Evolutionary conservation across 2,113 vertebrate genomes (phyloP).

Genomic region (Prietella phreatophila): DNA sequence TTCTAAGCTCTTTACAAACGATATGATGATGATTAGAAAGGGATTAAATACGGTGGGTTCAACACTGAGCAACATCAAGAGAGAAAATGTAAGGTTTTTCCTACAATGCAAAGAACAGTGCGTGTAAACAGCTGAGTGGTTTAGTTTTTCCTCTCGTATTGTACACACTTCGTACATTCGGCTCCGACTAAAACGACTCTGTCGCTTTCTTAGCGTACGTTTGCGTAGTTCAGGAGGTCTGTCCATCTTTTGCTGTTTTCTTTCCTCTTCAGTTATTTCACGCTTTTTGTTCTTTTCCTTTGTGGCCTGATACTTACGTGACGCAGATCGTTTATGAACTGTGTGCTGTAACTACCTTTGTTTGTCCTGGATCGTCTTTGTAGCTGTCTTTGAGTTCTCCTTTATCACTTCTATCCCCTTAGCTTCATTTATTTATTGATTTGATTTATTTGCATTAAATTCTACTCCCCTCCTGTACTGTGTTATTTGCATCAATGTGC

Average conservation of each 20-base stretch:
- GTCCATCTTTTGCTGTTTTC: background rate
- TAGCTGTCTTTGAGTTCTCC: constrained; percentile 21
- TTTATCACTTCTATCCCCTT: constrained; percentile 9
- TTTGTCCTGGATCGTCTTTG: constrained; percentile 12
- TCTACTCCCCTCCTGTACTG: background rate
- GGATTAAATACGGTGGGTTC: too few relatives aligned
- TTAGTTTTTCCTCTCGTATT: background rate
- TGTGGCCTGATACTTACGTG: constrained; percentile 53
- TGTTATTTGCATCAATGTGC: background rate
- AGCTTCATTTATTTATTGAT: background rate
- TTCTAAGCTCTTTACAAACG: too few relatives aligned
- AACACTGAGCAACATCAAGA: too few relatives aligned
- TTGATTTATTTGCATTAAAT: background rate
- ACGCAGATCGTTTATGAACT: constrained; percentile 79
- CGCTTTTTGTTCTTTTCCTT: constrained; percentile 50
- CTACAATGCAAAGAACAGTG: too few relatives aligned
- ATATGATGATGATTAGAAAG: background rate
- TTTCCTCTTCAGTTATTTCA: constrained; percentile 31
- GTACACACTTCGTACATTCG: background rate
- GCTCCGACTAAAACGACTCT: background rate
- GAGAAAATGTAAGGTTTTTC: too few relatives aligned
- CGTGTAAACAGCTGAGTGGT: background rate
- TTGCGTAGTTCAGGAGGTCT: background rate
- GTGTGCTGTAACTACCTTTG: constrained; percentile 70
- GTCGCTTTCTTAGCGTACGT: background rate